phyloP scores from a whole-genome alignment of 2,113 vertebrate species.

The Orthonyx spaldingii region DNA sequence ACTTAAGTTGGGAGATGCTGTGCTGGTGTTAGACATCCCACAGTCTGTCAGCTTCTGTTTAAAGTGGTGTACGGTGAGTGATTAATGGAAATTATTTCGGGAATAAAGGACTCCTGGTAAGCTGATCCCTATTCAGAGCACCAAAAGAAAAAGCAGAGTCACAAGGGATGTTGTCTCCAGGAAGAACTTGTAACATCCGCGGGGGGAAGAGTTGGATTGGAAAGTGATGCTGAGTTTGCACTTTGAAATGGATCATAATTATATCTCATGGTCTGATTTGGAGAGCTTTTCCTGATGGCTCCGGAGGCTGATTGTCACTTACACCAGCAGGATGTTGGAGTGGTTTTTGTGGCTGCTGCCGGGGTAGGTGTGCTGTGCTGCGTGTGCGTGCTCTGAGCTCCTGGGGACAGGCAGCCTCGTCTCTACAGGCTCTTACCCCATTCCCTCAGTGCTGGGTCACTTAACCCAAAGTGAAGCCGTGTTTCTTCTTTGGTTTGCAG shows the following conservation, averaged over 20 bases:
- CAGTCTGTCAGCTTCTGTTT: slow-evolving; percentile 25
- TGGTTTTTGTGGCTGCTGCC: background rate
- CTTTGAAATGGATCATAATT: slow-evolving; percentile 42
- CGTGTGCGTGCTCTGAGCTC: background rate
- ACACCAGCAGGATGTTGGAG: background rate
- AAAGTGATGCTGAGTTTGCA: slow-evolving; percentile 32
- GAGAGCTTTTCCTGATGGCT: slow-evolving; percentile 12
- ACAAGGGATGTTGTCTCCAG: slow-evolving; percentile 21
- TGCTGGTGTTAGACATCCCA: background rate
- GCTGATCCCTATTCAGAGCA: slow-evolving; percentile 52
- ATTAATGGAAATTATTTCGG: slow-evolving; percentile 49
- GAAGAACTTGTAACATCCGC: background rate
- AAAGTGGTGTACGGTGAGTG: slow-evolving; percentile 25
- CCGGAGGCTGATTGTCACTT: background rate
- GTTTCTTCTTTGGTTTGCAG: background rate
- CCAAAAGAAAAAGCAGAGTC: slow-evolving; percentile 50
- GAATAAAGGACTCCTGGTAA: slow-evolving; percentile 56
- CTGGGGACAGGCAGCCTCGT: background rate
- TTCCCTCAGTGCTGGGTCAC: fast-evolving
- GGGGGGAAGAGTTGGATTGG: background rate
- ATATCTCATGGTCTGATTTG: slow-evolving; percentile 8
- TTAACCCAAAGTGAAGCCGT: background rate
- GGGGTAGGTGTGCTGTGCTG: background rate
- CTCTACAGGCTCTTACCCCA: background rate
- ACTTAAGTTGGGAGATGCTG: slow-evolving; percentile 6